A percentile compares a stretch with the other conserved stretches of the same genome.
phyloP scores from a whole-genome alignment of 2,888 invertebrate species.

The Teinopalpus imperialis region DNA sequence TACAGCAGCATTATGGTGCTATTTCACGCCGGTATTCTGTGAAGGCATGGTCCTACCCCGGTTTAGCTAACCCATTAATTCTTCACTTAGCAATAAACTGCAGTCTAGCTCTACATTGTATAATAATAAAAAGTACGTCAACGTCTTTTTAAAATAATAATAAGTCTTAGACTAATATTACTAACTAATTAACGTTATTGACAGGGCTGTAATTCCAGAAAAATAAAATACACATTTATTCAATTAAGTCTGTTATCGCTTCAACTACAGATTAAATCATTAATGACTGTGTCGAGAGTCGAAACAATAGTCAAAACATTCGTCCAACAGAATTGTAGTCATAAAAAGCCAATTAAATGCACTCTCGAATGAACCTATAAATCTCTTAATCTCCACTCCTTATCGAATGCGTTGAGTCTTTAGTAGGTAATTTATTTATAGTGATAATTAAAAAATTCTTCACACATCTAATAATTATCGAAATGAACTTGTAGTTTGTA shows the following conservation, averaged over 20 bases:
- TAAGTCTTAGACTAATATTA: no score
- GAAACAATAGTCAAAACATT: constrained; percentile 41
- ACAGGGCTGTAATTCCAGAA: neutral
- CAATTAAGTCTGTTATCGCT: constrained; percentile 7
- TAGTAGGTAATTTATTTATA: constrained; percentile 64
- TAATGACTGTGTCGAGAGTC: constrained; percentile 36
- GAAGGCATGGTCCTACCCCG: no score
- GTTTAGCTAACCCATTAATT: no score
- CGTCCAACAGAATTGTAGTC: constrained; percentile 31
- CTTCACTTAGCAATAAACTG: no score
- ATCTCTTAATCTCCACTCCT: constrained; percentile 62
- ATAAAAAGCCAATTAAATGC: constrained; percentile 63
- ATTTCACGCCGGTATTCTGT: no score
- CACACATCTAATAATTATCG: constrained; percentile 43
- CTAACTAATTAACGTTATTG: no score
- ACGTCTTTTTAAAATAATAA: no score
- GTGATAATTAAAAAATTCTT: constrained; percentile 71
- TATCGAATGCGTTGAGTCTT: constrained; percentile 61
- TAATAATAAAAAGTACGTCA: no score
- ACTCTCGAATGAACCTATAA: constrained; percentile 45
- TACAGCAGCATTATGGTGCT: no score
- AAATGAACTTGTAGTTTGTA: neutral
- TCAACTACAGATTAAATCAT: constrained; percentile 5
- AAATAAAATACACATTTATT: neutral
- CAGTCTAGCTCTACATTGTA: no score